Conservation (phyloP, 2,888 invertebrate genomes). For the Caenorhabditis plicata region DNA sequence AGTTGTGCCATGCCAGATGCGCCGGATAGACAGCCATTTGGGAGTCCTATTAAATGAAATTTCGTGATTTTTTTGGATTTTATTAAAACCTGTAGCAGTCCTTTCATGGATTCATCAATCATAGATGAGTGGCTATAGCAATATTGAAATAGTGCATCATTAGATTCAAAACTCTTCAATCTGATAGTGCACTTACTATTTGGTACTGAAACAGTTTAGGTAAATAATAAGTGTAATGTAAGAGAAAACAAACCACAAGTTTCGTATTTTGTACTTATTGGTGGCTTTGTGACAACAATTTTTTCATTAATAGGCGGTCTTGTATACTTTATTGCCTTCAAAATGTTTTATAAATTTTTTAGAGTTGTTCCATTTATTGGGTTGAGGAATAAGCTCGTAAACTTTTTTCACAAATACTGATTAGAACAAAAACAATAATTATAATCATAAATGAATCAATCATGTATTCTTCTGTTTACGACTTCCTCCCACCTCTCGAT, state of each 20-base stretch:
- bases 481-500: too few species aligned
- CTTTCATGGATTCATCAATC: conserved; percentile 43
- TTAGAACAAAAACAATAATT: too few species aligned
- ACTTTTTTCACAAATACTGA: too few species aligned
- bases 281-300: conserved; percentile 23
- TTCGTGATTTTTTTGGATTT: background rate
- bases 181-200: conserved; percentile 38
- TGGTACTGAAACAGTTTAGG: conserved; percentile 31
- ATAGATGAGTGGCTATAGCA: conserved; percentile 51
- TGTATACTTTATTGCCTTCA: conserved; percentile 33
- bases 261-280: conserved; percentile 21
- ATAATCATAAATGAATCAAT: too few species aligned
- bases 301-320: conserved; percentile 30
- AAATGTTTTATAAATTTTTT: conserved; percentile 1
- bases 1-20: conserved; percentile 48
- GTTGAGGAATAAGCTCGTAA: background rate
- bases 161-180: conserved; percentile 49
- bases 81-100: conserved; percentile 32
- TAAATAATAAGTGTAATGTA: background rate
- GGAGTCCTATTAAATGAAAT: conserved; percentile 51
- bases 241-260: conserved; percentile 23
- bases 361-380: conserved; percentile 1
- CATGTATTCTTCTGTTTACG: too few species aligned
- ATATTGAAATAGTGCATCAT: conserved; percentile 48
- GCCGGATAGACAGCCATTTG: conserved; percentile 36